These are phyloP conservation scores for Orthosia gracilis DNA, from an alignment of 2,888 invertebrate species.

Conservation along the genomic window DNA sequence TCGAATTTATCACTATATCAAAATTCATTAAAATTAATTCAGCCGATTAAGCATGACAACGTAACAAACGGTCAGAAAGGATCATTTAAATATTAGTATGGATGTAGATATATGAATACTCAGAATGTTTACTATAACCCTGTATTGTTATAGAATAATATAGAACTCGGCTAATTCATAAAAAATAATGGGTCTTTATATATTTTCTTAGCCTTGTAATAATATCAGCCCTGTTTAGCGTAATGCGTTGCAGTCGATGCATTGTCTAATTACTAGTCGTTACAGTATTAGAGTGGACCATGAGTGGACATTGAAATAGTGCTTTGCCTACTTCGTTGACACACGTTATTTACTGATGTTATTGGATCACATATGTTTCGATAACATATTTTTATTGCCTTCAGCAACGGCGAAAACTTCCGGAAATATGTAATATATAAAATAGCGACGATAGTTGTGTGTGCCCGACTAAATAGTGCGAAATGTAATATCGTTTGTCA, in stretches of 20 bases:
- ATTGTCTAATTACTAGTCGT: not conserved
- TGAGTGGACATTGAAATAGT: slow-evolving; percentile 21
- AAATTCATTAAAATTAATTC: too few species aligned
- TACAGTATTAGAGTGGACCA: not conserved
- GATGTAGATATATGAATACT: too few species aligned
- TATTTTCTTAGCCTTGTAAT: not conserved
- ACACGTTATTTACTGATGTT: slow-evolving; percentile 13
- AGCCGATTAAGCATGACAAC: too few species aligned
- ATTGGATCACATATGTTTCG: not conserved
- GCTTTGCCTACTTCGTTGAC: slow-evolving; percentile 20
- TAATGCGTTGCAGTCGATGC: not conserved
- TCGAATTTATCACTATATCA: too few species aligned
- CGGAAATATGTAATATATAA: not conserved
- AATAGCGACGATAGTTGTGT: too few species aligned
- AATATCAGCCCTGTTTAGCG: not conserved
- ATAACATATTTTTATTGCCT: not conserved
- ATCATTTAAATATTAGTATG: too few species aligned
- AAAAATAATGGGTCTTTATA: not conserved
- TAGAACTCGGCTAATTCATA: not conserved
- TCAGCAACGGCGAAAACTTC: not conserved
- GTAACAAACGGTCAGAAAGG: too few species aligned
- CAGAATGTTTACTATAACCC: too few species aligned
- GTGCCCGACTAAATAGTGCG: too few species aligned
- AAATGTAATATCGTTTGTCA: too few species aligned
- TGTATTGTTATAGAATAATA: not conserved